phyloP scores from a whole-genome alignment of 2,797 vertebrate genomes.

The Spheniscus humboldti region DNA sequence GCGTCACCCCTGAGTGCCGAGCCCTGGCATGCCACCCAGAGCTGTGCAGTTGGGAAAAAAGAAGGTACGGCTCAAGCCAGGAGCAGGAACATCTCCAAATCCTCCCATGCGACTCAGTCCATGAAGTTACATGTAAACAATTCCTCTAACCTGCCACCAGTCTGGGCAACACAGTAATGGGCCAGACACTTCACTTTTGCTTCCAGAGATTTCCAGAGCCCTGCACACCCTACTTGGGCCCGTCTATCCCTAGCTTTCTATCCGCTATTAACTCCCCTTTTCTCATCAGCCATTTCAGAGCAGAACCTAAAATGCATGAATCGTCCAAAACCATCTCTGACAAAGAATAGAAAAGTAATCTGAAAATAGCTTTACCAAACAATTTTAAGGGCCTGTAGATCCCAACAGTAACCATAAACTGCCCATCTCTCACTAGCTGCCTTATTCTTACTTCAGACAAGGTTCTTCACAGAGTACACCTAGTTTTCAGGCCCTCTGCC shows the following conservation, averaged over 20 bases:
- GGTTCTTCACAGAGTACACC: neutral
- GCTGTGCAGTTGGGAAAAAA: neutral
- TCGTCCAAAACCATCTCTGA: neutral
- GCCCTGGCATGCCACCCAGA: neutral
- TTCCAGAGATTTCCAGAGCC: neutral
- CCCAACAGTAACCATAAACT: neutral
- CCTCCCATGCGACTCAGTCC: neutral
- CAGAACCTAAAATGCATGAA: neutral
- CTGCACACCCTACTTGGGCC: too few relatives aligned
- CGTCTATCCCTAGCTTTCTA: rapidly evolving
- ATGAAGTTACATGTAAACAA: neutral
- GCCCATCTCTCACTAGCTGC: neutral
- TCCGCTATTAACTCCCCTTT: neutral
- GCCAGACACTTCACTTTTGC: neutral
- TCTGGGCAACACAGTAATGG: neutral
- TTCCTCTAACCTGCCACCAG: neutral
- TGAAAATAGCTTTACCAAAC: neutral
- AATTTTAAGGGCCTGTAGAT: neutral
- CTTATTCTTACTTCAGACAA: neutral
- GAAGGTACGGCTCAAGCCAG: neutral
- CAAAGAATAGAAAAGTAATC: neutral
- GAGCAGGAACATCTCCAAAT: neutral
- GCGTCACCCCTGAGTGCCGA: neutral
- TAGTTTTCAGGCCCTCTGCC: neutral
- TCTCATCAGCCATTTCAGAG: neutral